Base-by-base conservation (phyloP, 2,113 vertebrate species). In the Caranx ignobilis region DNA sequence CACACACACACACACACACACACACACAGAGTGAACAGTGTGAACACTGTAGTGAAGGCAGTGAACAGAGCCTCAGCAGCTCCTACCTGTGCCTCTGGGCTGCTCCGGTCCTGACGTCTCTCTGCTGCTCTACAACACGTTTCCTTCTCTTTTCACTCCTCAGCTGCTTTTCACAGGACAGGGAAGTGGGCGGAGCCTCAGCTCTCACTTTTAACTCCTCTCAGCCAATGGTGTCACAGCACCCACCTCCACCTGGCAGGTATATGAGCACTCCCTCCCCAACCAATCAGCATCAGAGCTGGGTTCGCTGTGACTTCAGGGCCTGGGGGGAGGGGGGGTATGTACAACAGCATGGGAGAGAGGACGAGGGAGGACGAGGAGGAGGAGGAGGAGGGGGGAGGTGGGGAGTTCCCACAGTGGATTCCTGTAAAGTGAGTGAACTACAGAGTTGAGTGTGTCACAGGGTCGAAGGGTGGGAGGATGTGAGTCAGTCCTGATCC, bases 371-470 rank as follows among this genome's bases (percentile, higher is more conserved):
- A 7, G 5, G 26, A 55, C 2, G 43, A 57, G 18, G 8, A 7
- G 5, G 26, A 55, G 5, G 43, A 57, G 18, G 21, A 0, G 5
- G 32, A 2, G 5, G 21, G 11, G 15, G 34, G 2, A 2, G 50
- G 1, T 34, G 6, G 81, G 81, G 63, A 11, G 60, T 68, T 87
- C 77, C 83, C 83, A 85, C 47, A 47, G 5, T 73, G 73, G 75
- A 91, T 93, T 92, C 87, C 92, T 89, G 90, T 88, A 91, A 90
- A 26, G 67, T 75, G 80, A 83, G 47, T 56, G 63, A 62, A 62
- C 45, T 43, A 34, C 69, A 47, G 66, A 71, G 79, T 64, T 78
- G 13, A 62, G 73, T 80, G 83, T 83, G 79, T 88, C 81, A 87
- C 48, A 71, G 37, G 86, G 86, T 87, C 72, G 86, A n/a, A 41